Percentiles rank a stretch among this genome's conserved stretches.
Conservation (phyloP, 2,888 invertebrate genomes). For the Yponomeuta evonymella region DNA sequence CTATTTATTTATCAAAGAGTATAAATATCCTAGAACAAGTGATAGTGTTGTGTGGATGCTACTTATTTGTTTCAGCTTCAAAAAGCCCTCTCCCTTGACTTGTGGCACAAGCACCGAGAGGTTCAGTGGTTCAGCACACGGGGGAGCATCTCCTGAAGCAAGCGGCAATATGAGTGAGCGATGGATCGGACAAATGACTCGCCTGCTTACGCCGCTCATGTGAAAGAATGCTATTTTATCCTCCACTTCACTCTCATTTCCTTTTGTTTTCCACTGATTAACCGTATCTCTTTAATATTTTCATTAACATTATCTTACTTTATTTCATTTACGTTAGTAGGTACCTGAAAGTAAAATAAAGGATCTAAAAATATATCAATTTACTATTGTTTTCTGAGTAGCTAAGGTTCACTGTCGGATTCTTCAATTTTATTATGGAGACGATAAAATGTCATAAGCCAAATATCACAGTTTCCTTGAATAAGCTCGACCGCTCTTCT, state of each 20-base stretch:
- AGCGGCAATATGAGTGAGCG: constrained; percentile 15
- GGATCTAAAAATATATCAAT: no score
- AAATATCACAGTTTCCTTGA: neutral
- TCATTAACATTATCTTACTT: no score
- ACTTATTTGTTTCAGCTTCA: neutral
- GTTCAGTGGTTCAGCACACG: neutral
- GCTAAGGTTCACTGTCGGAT: no score
- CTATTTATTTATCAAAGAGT: no score
- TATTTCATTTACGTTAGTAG: no score
- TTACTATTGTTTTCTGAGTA: no score
- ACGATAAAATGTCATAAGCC: neutral
- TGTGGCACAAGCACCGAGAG: neutral
- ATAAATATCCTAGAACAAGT: no score
- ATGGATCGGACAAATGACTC: constrained; percentile 15
- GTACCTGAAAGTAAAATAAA: no score
- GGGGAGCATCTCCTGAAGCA: constrained; percentile 7
- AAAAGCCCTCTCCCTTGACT: neutral
- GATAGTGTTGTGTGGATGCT: no score
- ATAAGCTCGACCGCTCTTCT: neutral
- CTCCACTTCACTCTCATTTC: neutral
- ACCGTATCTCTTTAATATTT: no score
- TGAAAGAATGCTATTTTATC: constrained; percentile 10
- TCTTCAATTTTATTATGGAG: no score
- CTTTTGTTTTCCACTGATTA: neutral
- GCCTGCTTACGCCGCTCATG: constrained; percentile 4